These are phyloP conservation scores for Anseranas semipalmata DNA, from an alignment of 2,113 vertebrate species.

Conservation along the genomic window DNA sequence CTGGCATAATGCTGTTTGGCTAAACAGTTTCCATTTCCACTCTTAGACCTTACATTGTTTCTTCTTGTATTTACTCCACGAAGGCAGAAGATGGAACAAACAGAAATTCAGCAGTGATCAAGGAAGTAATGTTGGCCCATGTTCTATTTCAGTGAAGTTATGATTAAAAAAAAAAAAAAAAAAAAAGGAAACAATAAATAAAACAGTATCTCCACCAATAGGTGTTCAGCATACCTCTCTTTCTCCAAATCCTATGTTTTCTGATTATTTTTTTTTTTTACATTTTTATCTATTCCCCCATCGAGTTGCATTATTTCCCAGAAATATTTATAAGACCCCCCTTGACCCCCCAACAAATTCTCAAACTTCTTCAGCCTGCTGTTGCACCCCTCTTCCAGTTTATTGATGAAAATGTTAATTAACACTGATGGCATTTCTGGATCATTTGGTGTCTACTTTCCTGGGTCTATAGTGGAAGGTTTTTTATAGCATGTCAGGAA, in stretches of 20 bases:
- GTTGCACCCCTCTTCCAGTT: not conserved
- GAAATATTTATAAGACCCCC: not conserved
- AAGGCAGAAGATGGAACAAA: not conserved
- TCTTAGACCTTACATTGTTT: not conserved
- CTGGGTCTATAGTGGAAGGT: not conserved
- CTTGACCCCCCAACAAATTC: not conserved
- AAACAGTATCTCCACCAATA: not conserved
- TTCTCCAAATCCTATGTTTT: not conserved
- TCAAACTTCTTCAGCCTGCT: not conserved
- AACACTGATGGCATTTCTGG: not conserved
- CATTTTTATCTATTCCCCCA: not conserved
- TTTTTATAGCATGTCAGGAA: not conserved
- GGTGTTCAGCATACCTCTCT: not conserved
- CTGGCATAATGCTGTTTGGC: not conserved
- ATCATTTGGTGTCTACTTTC: not conserved
- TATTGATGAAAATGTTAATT: not conserved
- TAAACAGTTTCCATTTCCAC: not conserved
- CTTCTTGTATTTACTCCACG: not conserved
- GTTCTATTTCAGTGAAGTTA: not conserved
- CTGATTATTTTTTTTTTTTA: not conserved
- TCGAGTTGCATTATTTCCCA: not conserved
- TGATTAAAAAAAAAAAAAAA: not conserved
- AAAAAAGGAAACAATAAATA: rapidly evolving
- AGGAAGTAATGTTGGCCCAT: not conserved
- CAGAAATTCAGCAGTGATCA: not conserved